Percentiles rank a stretch among this genome's conserved stretches.
Conservation (phyloP, 1,140 invertebrate genomes). For the Telenomus remus region DNA sequence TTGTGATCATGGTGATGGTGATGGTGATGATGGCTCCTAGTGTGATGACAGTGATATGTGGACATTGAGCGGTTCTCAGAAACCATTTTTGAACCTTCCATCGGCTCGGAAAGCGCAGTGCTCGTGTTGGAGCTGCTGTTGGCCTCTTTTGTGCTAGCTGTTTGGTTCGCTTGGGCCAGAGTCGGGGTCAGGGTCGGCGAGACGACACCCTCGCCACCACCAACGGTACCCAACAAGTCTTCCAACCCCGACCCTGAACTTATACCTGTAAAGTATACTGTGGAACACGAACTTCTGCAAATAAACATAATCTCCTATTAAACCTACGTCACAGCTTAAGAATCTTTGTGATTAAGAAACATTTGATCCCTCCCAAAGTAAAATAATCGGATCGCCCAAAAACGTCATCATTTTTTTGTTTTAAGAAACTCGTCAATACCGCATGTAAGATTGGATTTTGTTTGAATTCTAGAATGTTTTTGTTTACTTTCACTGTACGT, state of each 20-base stretch:
- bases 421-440: too few relatives aligned
- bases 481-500: too few relatives aligned
- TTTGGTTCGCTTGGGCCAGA: conserved; percentile 47
- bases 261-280: conserved; percentile 69
- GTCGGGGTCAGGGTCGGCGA: conserved; percentile 34
- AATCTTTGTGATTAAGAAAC: neutral
- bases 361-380: neutral
- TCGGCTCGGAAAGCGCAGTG: conserved; percentile 58
- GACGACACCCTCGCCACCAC: conserved; percentile 54
- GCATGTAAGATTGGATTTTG: too few relatives aligned
- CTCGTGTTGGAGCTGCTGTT: conserved; percentile 35
- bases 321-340: neutral
- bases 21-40: conserved; percentile 63
- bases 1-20: conserved; percentile 65
- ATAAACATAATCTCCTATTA: conserved; percentile 4
- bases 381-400: too few relatives aligned
- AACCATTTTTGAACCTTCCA: conserved; percentile 64
- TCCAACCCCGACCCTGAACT: conserved; percentile 61
- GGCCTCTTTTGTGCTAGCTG: conserved; percentile 40
- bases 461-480: too few relatives aligned
- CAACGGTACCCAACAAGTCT: conserved; percentile 62
- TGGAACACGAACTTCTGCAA: conserved; percentile 68
- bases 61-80: conserved; percentile 62
- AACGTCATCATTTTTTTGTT: too few relatives aligned
- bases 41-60: conserved; percentile 62